Percentiles rank a stretch among this genome's conserved stretches.
Conservation (phyloP, 2,888 invertebrate genomes). For the Imbricaverruca yamaguchii region DNA sequence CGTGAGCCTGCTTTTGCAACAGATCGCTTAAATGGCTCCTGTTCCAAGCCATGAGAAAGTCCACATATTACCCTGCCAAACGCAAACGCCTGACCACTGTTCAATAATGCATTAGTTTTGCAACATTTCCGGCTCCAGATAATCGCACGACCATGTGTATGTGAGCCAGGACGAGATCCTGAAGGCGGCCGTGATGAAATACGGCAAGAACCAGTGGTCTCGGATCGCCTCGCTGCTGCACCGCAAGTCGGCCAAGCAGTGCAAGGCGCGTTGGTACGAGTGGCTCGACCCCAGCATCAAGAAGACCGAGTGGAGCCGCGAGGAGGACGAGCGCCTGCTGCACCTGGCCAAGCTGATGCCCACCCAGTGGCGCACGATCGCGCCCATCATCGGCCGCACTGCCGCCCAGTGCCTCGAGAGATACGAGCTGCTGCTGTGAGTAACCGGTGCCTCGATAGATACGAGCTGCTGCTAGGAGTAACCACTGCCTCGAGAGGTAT, state of each 20-base stretch:
- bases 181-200: slow-evolving; percentile 99
- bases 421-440: slow-evolving; percentile 90
- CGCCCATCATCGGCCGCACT: slow-evolving; percentile 96
- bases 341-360: slow-evolving; percentile 99
- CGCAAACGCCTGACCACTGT: no score
- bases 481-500: neutral
- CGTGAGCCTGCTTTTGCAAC: no score
- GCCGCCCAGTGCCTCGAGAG: slow-evolving; percentile 97
- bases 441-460: slow-evolving; percentile 91
- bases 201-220: slow-evolving; percentile 99
- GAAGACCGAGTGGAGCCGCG: slow-evolving; percentile 99
- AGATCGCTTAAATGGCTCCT: no score
- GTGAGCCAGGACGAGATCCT: slow-evolving; percentile 90
- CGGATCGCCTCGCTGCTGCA: slow-evolving; percentile 96
- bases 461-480: slow-evolving; percentile 86
- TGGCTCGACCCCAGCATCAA: slow-evolving; percentile 99
- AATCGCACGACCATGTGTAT: neutral
- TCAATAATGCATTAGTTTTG: no score
- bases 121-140: neutral
- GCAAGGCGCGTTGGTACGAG: slow-evolving; percentile 98
- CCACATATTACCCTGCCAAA: no score
- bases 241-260: slow-evolving; percentile 97
- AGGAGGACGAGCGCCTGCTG: slow-evolving; percentile 95
- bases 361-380: slow-evolving; percentile 98
- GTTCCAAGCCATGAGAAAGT: no score